phyloP scores from a whole-genome alignment of 1,140 invertebrate genomes.

The Saccostrea glomerata region DNA sequence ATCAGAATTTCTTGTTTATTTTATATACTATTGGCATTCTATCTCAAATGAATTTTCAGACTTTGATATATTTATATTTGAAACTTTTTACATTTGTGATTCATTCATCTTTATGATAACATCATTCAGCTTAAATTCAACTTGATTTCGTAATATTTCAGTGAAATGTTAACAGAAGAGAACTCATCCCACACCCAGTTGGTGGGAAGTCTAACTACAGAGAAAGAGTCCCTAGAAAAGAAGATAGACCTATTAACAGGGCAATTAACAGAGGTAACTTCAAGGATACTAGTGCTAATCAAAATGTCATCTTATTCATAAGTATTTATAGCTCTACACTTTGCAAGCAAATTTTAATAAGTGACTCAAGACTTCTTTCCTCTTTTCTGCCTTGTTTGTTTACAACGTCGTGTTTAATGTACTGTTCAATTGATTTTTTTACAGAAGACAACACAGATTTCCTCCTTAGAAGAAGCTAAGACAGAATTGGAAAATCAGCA shows the following conservation, averaged over 20 bases:
- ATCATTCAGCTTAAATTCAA: too few relatives aligned
- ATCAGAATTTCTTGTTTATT: too few relatives aligned
- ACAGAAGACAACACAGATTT: conserved; percentile 58
- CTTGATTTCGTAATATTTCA: conserved; percentile 18
- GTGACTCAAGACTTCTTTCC: too few relatives aligned
- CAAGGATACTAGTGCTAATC: background rate
- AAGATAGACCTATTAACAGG: conserved; percentile 23
- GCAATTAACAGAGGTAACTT: conserved; percentile 39
- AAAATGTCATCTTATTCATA: background rate
- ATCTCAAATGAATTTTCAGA: too few relatives aligned
- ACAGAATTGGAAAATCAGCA: conserved; percentile 70
- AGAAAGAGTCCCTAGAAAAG: conserved; percentile 50
- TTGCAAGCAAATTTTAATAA: background rate
- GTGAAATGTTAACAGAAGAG: conserved; percentile 51
- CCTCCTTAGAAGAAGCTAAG: conserved; percentile 60
- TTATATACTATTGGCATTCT: too few relatives aligned
- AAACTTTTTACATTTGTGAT: too few relatives aligned
- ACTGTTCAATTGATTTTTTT: background rate
- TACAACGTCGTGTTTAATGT: background rate
- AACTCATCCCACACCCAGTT: conserved; percentile 45
- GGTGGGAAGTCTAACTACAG: conserved; percentile 39
- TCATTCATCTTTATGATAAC: too few relatives aligned
- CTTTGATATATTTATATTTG: background rate
- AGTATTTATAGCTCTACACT: background rate
- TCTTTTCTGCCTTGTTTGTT: background rate